A percentile compares a stretch with the other conserved stretches of the same genome.
Evolutionary conservation across 2,888 invertebrate genomes (phyloP).

Genomic region (Zygogramma bicolorata): DNA sequence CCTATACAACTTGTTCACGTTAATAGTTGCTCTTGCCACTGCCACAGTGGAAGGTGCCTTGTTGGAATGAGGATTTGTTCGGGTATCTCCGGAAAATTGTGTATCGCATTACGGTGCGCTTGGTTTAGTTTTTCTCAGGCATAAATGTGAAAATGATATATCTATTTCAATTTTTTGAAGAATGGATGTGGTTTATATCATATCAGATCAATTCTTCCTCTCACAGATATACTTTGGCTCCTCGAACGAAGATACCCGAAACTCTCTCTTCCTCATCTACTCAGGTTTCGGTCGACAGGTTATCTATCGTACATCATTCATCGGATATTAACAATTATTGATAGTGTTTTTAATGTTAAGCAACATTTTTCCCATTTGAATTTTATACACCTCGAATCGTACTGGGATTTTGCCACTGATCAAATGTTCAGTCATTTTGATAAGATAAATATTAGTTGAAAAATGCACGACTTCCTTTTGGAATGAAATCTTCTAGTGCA

Average conservation of each 20-base stretch:
- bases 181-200: no score
- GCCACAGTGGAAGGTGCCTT: not conserved
- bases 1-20: slow-evolving; percentile 48
- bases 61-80: not conserved
- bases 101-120: not conserved
- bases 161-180: no score
- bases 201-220: no score
- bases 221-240: no score
- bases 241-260: not conserved
- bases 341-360: not conserved
- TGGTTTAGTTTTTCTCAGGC: not conserved
- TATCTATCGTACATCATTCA: not conserved
- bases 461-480: no score
- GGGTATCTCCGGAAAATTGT: not conserved
- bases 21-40: slow-evolving; percentile 6
- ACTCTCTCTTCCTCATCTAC: not conserved
- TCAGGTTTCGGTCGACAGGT: not conserved
- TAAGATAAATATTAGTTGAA: no score
- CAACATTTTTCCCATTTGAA: no score
- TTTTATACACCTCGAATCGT: no score
- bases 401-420: no score
- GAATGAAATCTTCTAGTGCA: no score
- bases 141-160: no score
- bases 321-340: not conserved
- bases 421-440: no score